These are phyloP conservation scores for Polypedilum vanderplanki DNA, from an alignment of 1,140 invertebrate species.

Conservation along the genomic window DNA sequence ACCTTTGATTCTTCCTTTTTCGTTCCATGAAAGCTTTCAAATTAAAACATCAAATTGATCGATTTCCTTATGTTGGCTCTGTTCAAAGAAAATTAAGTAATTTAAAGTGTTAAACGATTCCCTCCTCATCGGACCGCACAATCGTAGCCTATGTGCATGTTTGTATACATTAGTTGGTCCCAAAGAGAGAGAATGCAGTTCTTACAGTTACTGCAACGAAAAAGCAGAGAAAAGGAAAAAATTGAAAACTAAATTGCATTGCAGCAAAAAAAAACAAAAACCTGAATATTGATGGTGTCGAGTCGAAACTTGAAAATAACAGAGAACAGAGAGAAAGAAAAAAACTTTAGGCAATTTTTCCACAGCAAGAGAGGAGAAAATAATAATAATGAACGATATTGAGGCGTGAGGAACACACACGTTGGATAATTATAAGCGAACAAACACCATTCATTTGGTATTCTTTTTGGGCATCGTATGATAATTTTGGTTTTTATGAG, in stretches of 20 bases:
- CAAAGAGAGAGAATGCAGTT: too few relatives aligned
- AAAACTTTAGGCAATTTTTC: conserved; percentile 24
- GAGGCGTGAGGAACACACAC: conserved; percentile 28
- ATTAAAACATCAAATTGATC: conserved; percentile 29
- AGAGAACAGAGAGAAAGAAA: background rate
- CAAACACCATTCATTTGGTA: conserved; percentile 8
- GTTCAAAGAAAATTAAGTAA: conserved; percentile 9
- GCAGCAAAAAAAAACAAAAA: too few relatives aligned
- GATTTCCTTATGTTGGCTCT: background rate
- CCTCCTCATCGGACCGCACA: conserved; percentile 8
- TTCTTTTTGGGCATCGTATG: background rate
- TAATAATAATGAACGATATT: conserved; percentile 23
- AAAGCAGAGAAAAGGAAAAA: background rate
- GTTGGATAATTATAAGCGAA: conserved; percentile 26
- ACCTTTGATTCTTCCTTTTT: too few relatives aligned
- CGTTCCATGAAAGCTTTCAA: too few relatives aligned
- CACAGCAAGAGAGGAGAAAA: background rate
- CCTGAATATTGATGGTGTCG: conserved; percentile 1
- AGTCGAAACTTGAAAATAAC: conserved; percentile 3
- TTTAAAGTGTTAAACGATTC: conserved; percentile 13
- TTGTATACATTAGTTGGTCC: too few relatives aligned
- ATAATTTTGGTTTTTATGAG: background rate
- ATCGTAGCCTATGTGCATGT: background rate
- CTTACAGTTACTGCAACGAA: too few relatives aligned
- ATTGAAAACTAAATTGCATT: background rate